Evolutionary conservation across 2,113 vertebrate species (phyloP), one percentile per base, ranked within the genome.

Genomic region (Astur gentilis): DNA sequence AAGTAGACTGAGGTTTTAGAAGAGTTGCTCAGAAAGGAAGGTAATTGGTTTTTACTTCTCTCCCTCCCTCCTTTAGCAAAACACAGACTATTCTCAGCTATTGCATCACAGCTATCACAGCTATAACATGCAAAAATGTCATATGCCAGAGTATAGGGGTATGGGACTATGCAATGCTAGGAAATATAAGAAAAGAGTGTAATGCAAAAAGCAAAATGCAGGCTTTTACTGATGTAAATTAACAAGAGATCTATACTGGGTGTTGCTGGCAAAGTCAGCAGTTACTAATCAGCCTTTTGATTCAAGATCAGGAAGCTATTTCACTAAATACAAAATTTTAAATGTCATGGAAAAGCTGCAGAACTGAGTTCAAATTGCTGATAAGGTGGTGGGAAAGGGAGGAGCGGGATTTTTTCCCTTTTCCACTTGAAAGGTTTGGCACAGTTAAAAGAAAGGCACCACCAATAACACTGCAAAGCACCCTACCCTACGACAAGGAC

Each of bases 1-100:
- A 85, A 90, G 15, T 25, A 78, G 52, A 7, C 4, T 0, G 0
- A 17, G 8, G 6, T 31, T 71, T 76, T 64, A 1, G 4, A 79
- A 70, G 34, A 70, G 20, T 47, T 83, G 38, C 21, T 77, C 23
- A 67, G 54, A 80, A 76, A 64, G n/a, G 31, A 70, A 44, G 19
- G 19, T 26, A 61, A 29, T 47, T 61, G 12, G 2, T 47, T 75
- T 91, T 78, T 54, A 19, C 13, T 40, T 78, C 44, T 50, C 19
- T 83, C 11, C n/a, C 7, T 61, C 13, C 5, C 7, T 54, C 36
- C 19, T 47, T 79, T 31, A 52, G 15, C 34, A 55, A 34, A 80
- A 72, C 11, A 11, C 22, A 19, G 45, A 5, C 20, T 57, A 6
- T 60, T 78, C 32, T 40, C 55, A 66, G 29, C 34, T 78, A 3